Conservation (phyloP, 2,113 vertebrate species). For the Heliornis fulica region DNA sequence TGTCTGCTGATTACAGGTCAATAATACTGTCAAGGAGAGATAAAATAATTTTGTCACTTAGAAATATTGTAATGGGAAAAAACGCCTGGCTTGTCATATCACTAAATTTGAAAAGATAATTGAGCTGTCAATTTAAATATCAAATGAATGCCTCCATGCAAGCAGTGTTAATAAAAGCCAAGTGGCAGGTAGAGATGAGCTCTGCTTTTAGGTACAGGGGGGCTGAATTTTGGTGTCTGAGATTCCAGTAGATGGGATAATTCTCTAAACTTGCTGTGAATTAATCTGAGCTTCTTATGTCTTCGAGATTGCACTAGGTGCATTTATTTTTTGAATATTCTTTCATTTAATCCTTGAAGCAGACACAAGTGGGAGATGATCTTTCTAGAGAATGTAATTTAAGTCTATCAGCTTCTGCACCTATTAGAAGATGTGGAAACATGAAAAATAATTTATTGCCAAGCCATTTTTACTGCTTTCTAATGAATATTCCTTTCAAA, state of each 20-base stretch:
- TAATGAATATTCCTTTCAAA: background rate
- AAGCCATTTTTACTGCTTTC: background rate
- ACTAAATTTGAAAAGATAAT: constrained; percentile 67
- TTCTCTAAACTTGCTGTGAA: background rate
- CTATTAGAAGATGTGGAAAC: background rate
- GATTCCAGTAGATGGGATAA: background rate
- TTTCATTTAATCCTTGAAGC: background rate
- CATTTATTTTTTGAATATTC: background rate
- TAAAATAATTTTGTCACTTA: constrained; percentile 66
- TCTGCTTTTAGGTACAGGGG: background rate
- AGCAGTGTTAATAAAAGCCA: constrained; percentile 24
- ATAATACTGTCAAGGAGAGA: constrained; percentile 58
- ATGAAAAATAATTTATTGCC: background rate
- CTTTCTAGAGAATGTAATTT: background rate
- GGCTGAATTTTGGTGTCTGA: background rate
- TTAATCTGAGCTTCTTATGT: background rate
- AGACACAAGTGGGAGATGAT: background rate
- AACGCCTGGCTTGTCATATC: constrained; percentile 37
- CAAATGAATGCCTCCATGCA: constrained; percentile 7
- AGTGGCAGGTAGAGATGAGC: background rate
- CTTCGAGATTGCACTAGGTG: background rate
- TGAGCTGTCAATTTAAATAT: constrained; percentile 66
- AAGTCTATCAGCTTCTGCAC: background rate
- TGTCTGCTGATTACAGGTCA: constrained; percentile 53
- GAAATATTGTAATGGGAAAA: constrained; percentile 65